A percentile compares a stretch with the other conserved stretches of the same genome.
Evolutionary conservation across 2,113 vertebrate genomes (phyloP).

Genomic region (Atherinomorus stipes): DNA sequence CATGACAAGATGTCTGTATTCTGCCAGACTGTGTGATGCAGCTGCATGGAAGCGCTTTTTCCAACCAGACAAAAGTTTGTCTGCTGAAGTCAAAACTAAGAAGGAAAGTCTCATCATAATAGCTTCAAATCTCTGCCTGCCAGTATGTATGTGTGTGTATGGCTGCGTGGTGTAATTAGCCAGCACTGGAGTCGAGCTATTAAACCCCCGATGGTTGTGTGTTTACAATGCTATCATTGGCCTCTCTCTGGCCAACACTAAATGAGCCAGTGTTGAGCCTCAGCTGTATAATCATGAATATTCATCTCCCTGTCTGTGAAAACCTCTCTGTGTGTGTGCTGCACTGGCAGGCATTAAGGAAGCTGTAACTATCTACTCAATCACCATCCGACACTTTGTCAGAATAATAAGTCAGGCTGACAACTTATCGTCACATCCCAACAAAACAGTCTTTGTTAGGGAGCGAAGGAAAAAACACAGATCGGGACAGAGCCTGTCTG

Average conservation of each 20-base stretch:
- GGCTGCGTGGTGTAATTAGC: slow-evolving; percentile 65
- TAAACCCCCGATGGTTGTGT: slow-evolving; percentile 64
- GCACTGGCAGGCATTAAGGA: slow-evolving; percentile 62
- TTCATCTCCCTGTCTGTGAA: slow-evolving; percentile 64
- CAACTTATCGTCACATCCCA: slow-evolving; percentile 49
- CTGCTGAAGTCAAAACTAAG: slow-evolving; percentile 52
- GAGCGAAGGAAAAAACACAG: neutral
- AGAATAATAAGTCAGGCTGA: slow-evolving; percentile 69
- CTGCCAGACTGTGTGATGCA: slow-evolving; percentile 27
- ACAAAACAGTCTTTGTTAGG: slow-evolving; percentile 52
- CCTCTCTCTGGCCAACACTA: slow-evolving; percentile 60
- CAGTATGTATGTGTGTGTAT: slow-evolving; percentile 20
- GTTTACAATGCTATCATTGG: slow-evolving; percentile 72
- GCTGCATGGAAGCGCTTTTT: slow-evolving; percentile 34
- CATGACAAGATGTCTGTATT: slow-evolving; percentile 45
- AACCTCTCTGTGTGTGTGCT: slow-evolving; percentile 51
- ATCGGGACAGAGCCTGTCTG: slow-evolving; percentile 10
- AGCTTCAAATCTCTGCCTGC: slow-evolving; percentile 30
- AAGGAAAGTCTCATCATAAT: slow-evolving; percentile 48
- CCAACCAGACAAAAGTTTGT: slow-evolving; percentile 57
- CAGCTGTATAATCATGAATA: slow-evolving; percentile 77
- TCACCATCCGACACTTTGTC: slow-evolving; percentile 66
- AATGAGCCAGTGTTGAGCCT: slow-evolving; percentile 74
- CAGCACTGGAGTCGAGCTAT: slow-evolving; percentile 65
- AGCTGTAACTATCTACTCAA: slow-evolving; percentile 64